Conservation (phyloP, 2,797 vertebrate genomes). For the Agapornis canus region DNA sequence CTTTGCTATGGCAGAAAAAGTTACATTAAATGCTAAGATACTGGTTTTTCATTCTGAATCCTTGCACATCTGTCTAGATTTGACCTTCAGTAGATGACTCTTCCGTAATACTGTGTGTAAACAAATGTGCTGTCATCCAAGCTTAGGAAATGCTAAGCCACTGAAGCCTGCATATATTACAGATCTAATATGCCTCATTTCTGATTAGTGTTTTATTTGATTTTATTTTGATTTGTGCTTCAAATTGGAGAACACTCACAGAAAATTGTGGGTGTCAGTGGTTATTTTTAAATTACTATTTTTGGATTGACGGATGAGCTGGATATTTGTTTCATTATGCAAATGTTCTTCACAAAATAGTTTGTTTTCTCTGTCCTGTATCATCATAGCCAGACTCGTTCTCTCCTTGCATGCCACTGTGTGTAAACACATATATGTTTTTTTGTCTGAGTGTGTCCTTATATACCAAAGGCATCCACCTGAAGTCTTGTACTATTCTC, state of each 20-base stretch:
- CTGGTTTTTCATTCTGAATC: slow-evolving; percentile 1
- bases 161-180: slow-evolving; percentile 7
- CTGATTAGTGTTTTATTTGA: slow-evolving; percentile 37
- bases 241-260: neutral
- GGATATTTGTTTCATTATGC: slow-evolving; percentile 11
- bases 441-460: neutral
- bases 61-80: slow-evolving; percentile 21
- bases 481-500: neutral
- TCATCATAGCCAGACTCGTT: neutral
- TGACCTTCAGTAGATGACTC: slow-evolving; percentile 50
- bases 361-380: neutral
- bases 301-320: slow-evolving; percentile 10
- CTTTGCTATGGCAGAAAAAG: neutral
- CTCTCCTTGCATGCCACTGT: neutral
- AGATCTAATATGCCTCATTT: neutral
- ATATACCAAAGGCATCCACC: neutral
- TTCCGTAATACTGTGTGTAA: slow-evolving; percentile 29
- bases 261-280: slow-evolving; percentile 4
- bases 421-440: neutral
- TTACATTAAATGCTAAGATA: neutral
- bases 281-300: slow-evolving; percentile 42
- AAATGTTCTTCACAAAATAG: neutral
- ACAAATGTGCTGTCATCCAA: slow-evolving; percentile 36
- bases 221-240: slow-evolving; percentile 34
- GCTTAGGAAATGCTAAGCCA: slow-evolving; percentile 54